Evolutionary conservation across 2,113 vertebrate genomes (phyloP).

Genomic region (Labeo rohita): DNA sequence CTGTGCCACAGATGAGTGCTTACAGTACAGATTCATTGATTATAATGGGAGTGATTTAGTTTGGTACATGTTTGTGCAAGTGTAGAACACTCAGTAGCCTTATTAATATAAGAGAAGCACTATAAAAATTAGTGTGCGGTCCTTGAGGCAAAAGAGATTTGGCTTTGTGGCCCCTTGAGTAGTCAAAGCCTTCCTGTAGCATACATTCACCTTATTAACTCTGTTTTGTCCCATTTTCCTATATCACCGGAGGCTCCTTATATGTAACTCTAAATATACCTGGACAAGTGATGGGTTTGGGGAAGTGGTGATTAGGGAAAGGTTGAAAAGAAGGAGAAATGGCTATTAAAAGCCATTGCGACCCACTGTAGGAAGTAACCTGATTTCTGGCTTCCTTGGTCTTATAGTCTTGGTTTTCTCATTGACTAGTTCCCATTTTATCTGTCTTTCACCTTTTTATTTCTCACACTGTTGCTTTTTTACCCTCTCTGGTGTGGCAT

Average conservation of each 20-base stretch:
- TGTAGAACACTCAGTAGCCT: constrained; percentile 8
- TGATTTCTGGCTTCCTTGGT: constrained; percentile 15
- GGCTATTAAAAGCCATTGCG: constrained; percentile 52
- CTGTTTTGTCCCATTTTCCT: constrained; percentile 62
- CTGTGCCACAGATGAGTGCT: not conserved
- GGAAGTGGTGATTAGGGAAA: constrained; percentile 34
- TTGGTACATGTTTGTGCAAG: not conserved
- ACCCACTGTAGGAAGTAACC: constrained; percentile 49
- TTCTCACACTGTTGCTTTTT: constrained; percentile 25
- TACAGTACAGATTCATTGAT: constrained; percentile 9
- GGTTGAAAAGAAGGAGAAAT: constrained; percentile 24
- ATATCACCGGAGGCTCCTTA: constrained; percentile 53
- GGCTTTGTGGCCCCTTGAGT: constrained; percentile 15
- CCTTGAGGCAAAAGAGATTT: not conserved
- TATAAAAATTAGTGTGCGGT: constrained; percentile 14
- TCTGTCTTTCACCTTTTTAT: not conserved
- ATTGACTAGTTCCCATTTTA: not conserved
- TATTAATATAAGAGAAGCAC: not conserved
- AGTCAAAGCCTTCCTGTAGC: constrained; percentile 46
- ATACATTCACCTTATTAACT: constrained; percentile 51
- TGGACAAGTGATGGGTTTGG: constrained; percentile 54
- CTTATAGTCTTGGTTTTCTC: not conserved
- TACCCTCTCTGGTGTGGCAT: not conserved
- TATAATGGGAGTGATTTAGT: not conserved
- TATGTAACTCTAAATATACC: constrained; percentile 69